Conservation (phyloP, 2,113 vertebrate genomes). For the Phrynocephalus versicolor region DNA sequence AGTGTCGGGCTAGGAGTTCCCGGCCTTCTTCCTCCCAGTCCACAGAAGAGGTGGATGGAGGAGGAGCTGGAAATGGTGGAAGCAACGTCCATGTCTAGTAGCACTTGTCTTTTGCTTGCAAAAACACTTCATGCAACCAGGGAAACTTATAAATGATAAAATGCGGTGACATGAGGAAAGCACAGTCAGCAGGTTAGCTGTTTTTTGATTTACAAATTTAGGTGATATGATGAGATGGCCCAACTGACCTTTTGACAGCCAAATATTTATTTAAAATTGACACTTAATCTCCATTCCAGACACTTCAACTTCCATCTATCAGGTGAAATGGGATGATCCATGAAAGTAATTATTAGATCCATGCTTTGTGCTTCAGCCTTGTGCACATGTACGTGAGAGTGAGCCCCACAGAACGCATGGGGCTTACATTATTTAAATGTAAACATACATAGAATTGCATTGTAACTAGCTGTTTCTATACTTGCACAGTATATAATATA, state of each 20-base stretch:
- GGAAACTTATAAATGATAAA: background rate
- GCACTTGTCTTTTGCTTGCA: background rate
- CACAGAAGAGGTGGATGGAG: conserved; percentile 78
- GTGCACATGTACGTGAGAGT: background rate
- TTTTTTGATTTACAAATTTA: background rate
- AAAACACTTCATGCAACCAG: too few relatives aligned
- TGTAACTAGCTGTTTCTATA: background rate
- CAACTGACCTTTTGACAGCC: background rate
- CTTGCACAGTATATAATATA: background rate
- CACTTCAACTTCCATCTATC: background rate
- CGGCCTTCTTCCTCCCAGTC: conserved; percentile 89
- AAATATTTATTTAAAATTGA: background rate
- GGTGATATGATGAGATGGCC: background rate
- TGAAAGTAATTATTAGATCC: background rate
- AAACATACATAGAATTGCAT: background rate
- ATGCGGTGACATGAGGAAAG: background rate
- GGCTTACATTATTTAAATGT: background rate
- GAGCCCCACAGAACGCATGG: background rate
- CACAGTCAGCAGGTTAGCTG: background rate
- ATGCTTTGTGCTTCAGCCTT: background rate
- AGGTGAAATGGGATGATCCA: background rate
- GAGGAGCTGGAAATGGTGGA: conserved; percentile 54
- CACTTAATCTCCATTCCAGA: background rate
- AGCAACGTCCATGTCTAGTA: conserved; percentile 75
- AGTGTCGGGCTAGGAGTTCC: conserved; percentile 76